Percentiles rank a stretch among this genome's conserved stretches.
Evolutionary conservation across 2,113 vertebrate species (phyloP).

Genomic region (Phainopepla nitens): DNA sequence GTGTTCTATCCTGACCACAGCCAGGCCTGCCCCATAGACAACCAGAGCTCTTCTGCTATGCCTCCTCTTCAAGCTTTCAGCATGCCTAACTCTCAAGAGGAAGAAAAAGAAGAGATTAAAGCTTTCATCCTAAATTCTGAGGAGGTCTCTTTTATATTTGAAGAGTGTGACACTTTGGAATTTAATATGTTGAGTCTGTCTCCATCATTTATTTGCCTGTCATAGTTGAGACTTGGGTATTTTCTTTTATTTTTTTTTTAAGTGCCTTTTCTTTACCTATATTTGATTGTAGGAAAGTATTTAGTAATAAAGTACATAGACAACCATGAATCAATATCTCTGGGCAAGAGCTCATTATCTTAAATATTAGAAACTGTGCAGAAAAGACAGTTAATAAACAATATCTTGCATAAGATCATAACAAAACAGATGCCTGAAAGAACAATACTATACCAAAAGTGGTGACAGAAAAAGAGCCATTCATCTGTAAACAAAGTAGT

Average conservation of each 20-base stretch:
- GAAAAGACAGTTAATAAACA: neutral
- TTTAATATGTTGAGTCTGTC: neutral
- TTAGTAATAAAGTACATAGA: neutral
- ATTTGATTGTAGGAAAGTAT: neutral
- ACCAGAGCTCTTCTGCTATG: neutral
- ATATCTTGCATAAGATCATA: neutral
- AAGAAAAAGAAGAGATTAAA: neutral
- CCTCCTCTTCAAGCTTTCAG: neutral
- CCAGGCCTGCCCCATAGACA: neutral
- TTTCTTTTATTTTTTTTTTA: neutral
- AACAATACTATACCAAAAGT: neutral
- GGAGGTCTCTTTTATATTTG: neutral
- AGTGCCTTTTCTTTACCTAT: neutral
- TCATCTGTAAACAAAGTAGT: neutral
- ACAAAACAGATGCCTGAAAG: neutral
- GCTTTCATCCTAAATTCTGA: neutral
- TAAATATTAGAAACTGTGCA: conserved; percentile 3
- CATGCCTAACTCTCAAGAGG: neutral
- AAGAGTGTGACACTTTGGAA: neutral
- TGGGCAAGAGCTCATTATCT: neutral
- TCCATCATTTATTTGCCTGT: conserved; percentile 10
- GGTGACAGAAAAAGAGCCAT: neutral
- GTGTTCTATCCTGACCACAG: neutral
- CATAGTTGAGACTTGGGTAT: neutral
- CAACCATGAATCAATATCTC: conserved; percentile 10